Percentiles rank a stretch among this genome's conserved stretches.
Conservation (phyloP, 2,797 vertebrate species). For the Cercopithecus petaurista region DNA sequence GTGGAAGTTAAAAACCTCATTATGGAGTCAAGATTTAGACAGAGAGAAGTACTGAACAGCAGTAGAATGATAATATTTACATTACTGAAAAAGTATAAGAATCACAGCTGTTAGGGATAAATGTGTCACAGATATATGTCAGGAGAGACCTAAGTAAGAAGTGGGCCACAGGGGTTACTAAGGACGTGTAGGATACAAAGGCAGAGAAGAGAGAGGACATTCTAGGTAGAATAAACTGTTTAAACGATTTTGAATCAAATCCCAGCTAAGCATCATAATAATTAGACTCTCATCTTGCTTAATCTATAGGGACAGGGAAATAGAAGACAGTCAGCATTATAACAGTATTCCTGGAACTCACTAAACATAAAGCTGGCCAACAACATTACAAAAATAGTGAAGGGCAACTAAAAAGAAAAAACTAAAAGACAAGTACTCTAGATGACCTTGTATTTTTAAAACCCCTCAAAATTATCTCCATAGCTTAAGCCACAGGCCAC, state of each 20-base stretch:
- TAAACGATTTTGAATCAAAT: slow-evolving; percentile 34
- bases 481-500: not conserved
- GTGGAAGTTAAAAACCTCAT: not conserved
- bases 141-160: not conserved
- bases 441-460: slow-evolving; percentile 8
- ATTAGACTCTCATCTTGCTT: not conserved
- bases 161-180: not conserved
- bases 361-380: slow-evolving; percentile 7
- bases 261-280: not conserved
- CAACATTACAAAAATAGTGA: slow-evolving; percentile 35
- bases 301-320: slow-evolving; percentile 16
- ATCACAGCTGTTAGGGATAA: not conserved
- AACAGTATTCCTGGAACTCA: slow-evolving; percentile 49
- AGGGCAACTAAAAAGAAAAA: slow-evolving; percentile 37
- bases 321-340: not conserved
- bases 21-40: not conserved
- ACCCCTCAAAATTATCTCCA: not conserved
- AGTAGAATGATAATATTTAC: not conserved
- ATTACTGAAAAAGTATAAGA: not conserved
- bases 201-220: not conserved
- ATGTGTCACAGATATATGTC: not conserved
- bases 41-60: not conserved
- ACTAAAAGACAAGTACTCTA: not conserved
- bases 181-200: not conserved
- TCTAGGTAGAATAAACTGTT: not conserved